phyloP scores from a whole-genome alignment of 2,888 invertebrate genomes.

The Cantharis rufa region DNA sequence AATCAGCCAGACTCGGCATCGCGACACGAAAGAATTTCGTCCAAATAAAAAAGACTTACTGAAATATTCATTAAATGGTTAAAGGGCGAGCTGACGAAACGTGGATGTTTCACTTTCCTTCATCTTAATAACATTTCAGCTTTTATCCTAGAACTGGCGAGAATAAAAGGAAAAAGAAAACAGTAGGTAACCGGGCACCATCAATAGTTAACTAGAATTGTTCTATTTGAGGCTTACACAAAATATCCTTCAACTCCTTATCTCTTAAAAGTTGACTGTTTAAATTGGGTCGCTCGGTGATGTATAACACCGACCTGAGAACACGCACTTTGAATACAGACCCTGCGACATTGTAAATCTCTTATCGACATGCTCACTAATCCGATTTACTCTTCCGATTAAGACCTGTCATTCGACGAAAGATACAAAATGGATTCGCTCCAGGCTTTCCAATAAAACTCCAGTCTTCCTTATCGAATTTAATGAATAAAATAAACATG shows the following conservation, averaged over 20 bases:
- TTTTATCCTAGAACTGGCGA: conserved; percentile 20
- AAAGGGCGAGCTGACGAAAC: conserved; percentile 21
- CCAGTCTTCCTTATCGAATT: neutral
- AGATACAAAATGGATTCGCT: conserved; percentile 14
- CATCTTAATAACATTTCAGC: conserved; percentile 25
- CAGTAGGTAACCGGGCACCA: conserved; percentile 3
- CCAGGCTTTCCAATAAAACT: neutral
- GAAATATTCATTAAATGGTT: conserved; percentile 32
- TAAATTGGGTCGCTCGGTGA: conserved; percentile 15
- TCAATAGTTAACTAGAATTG: conserved; percentile 20
- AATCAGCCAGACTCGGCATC: conserved; percentile 32
- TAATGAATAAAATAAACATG: conserved; percentile 3
- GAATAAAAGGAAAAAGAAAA: conserved; percentile 6
- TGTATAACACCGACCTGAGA: conserved; percentile 13
- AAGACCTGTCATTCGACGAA: conserved; percentile 16
- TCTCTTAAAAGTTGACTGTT: conserved; percentile 10
- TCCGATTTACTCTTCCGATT: conserved; percentile 18
- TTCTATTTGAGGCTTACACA: conserved; percentile 4
- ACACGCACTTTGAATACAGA: conserved; percentile 21
- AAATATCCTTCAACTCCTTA: conserved; percentile 6
- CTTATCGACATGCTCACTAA: conserved; percentile 16
- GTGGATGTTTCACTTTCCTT: conserved; percentile 29
- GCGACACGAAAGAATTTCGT: conserved; percentile 28
- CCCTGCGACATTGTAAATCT: conserved; percentile 13
- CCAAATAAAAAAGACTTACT: conserved; percentile 25